A percentile compares a stretch with the other conserved stretches of the same genome.
Evolutionary conservation across 2,113 vertebrate species (phyloP).

Genomic region (Notarius lentiginosus): DNA sequence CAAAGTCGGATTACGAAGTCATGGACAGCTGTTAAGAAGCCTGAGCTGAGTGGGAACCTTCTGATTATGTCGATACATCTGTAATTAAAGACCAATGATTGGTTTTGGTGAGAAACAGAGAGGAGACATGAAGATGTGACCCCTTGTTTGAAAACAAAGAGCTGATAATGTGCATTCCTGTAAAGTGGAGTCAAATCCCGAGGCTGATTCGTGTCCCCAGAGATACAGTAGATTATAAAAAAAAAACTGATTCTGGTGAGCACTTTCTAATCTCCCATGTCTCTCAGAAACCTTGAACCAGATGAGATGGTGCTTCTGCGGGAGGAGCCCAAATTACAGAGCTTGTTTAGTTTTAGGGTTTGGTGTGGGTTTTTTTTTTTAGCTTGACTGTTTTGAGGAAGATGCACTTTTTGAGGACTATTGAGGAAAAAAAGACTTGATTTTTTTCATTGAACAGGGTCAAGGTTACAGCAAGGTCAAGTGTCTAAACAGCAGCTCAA

Average conservation of each 20-base stretch:
- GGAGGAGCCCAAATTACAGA: slow-evolving; percentile 1
- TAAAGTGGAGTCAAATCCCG: not conserved
- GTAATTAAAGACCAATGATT: not conserved
- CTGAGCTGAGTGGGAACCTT: not conserved
- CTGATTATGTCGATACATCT: not conserved
- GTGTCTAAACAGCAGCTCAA: not conserved
- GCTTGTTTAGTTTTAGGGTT: not conserved
- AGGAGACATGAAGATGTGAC: not conserved
- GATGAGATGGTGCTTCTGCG: not conserved
- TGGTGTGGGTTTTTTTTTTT: not conserved
- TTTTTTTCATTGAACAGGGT: not conserved
- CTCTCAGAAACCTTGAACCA: not conserved
- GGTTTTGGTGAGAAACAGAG: not conserved
- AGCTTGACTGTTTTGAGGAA: not conserved
- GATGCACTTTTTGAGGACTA: not conserved
- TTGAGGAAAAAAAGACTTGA: too few relatives aligned
- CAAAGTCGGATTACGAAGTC: slow-evolving; percentile 2
- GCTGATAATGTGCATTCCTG: not conserved
- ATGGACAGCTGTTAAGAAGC: too few relatives aligned
- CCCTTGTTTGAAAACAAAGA: not conserved
- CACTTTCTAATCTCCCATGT: not conserved
- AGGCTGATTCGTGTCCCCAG: not conserved
- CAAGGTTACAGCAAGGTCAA: not conserved
- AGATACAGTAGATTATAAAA: not conserved
- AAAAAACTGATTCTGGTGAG: not conserved